Base-by-base conservation (phyloP, 1,140 invertebrate genomes). In the Formica selysi region DNA sequence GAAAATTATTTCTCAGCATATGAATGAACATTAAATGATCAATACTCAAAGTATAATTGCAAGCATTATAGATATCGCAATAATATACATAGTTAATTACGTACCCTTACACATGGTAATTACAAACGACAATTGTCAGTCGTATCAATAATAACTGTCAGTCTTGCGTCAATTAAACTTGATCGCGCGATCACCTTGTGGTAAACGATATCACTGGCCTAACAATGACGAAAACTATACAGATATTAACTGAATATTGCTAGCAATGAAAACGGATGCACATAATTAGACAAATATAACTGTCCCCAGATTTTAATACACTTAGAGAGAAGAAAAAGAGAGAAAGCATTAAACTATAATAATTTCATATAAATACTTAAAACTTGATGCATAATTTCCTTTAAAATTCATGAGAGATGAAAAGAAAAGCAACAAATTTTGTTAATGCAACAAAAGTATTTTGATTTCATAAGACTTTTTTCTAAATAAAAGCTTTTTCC, bases 121-220 rank as follows among this genome's bases (percentile, higher is more conserved):
- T 79, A 68, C 59, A 79, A 79, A 79, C 22, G 32, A 44, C 8
- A 32, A 67, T 1, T 68, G 44, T 7, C 76, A 79, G 76, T 67
- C 7, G 19, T 41, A 41, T 51, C n/a, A 68, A 44, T 79, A 68
- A 62, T 79, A 10, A 62, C 57, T 51, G 29, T 29, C 64, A 79
- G 61, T 38, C n/a, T 38, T 67, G 44, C 13, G 29, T 41, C 29
- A 67, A 41, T 79, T 62, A 68, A 44, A 29, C 11, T 65, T 54
- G 61, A 68, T 68, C 61, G 41, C 19, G 41, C n/a, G 44, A 29
- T 51, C 61, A 64, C 44, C 51, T 44, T 79, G 76, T 36, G 44
- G 62, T 19, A 32, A 51, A 38, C 76, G n/a, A n/a, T 19, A 67
- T 67, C 61, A 36, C 62, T 51, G 38, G 22, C n/a, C 8, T 19